These are phyloP conservation scores for Oriolus oriolus DNA, from an alignment of 2,113 vertebrate species.

Conservation along the genomic window DNA sequence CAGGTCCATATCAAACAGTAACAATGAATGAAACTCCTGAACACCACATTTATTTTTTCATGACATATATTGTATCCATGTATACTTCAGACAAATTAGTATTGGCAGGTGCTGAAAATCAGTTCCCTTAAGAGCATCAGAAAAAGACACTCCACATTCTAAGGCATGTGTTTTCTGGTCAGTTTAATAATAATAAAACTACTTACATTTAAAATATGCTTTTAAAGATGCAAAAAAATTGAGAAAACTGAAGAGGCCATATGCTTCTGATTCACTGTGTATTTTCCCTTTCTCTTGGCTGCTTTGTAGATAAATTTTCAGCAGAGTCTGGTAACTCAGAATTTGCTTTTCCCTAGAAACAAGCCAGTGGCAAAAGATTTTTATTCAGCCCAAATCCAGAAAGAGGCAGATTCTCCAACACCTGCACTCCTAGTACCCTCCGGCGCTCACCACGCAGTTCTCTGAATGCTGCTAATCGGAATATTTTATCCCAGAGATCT, in stretches of 20 bases:
- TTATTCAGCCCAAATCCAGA: conserved; percentile 75
- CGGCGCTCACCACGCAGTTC: conserved; percentile 33
- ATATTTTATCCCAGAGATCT: conserved; percentile 44
- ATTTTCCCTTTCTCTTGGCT: background rate
- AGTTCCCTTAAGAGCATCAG: background rate
- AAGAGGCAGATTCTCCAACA: conserved; percentile 19
- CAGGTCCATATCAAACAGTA: background rate
- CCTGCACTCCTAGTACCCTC: conserved; percentile 42
- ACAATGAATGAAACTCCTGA: background rate
- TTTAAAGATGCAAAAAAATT: background rate
- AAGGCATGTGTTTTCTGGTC: conserved; percentile 22
- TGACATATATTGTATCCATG: too few relatives aligned
- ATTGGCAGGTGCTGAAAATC: conserved; percentile 57
- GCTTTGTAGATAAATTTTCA: background rate
- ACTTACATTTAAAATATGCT: background rate
- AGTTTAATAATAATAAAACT: background rate
- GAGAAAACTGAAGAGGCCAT: background rate
- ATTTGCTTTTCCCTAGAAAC: conserved; percentile 61
- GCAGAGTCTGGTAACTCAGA: background rate
- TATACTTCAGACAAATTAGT: background rate
- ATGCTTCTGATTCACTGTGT: background rate
- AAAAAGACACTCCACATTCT: conserved; percentile 27
- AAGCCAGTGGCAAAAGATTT: background rate
- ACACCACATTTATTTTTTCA: accelerated
- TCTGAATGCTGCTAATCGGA: background rate